Percentiles rank a stretch among this genome's conserved stretches.
Evolutionary conservation across 1,140 invertebrate species (phyloP).

Genomic region (Drosophila miranda): DNA sequence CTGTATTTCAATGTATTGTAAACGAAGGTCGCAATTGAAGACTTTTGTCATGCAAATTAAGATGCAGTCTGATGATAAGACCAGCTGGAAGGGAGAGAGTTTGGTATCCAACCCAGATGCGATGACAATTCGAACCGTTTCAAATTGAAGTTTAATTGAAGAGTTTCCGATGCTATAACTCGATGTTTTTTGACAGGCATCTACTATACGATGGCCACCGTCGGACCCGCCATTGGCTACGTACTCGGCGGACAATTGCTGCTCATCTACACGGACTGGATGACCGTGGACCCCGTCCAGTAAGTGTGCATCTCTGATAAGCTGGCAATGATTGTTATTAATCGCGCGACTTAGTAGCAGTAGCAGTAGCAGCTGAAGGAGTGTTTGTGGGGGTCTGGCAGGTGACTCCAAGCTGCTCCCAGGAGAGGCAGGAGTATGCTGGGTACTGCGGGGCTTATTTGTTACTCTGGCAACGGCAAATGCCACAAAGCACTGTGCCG

Average conservation of each 20-base stretch:
- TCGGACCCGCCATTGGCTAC: constrained; percentile 92
- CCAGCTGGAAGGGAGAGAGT: background rate
- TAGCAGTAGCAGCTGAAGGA: constrained; percentile 10
- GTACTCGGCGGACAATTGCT: constrained; percentile 90
- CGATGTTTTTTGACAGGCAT: constrained; percentile 85
- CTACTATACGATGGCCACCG: constrained; percentile 90
- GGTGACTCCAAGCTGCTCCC: constrained; percentile 50
- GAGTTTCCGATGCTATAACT: background rate
- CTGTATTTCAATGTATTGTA: background rate
- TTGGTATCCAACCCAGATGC: no score
- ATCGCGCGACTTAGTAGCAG: constrained; percentile 38
- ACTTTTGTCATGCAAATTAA: constrained; percentile 65
- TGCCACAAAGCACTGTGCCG: constrained; percentile 56
- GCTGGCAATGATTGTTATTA: constrained; percentile 63
- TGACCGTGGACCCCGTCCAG: constrained; percentile 85
- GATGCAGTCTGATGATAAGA: constrained; percentile 58
- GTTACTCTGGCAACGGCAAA: constrained; percentile 58
- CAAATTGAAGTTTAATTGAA: background rate
- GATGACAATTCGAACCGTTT: constrained; percentile 1
- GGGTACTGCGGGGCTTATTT: constrained; percentile 46
- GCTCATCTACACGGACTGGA: constrained; percentile 89
- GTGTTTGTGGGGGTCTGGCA: constrained; percentile 17
- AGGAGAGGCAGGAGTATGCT: background rate
- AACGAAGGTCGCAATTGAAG: background rate
- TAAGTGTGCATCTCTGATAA: constrained; percentile 83